These are phyloP conservation scores for Germaria angustata DNA, from an alignment of 2,888 invertebrate genomes.

Conservation along the genomic window DNA sequence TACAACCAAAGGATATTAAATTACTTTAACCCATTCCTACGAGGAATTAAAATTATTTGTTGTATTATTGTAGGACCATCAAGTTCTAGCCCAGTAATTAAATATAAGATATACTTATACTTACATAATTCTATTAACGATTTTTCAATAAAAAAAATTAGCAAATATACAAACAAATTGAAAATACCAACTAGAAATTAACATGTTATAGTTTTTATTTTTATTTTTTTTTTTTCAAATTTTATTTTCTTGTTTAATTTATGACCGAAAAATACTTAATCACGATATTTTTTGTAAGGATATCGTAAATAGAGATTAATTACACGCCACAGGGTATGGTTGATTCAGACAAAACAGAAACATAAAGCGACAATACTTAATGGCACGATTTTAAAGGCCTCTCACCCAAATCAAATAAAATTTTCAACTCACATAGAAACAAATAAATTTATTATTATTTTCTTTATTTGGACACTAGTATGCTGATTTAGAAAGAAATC, in stretches of 20 bases:
- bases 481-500: conserved; percentile 28
- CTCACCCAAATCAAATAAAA: conserved; percentile 57
- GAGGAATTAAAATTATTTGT: too few relatives aligned
- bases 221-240: not conserved
- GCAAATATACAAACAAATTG: not conserved
- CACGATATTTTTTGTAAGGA: conserved; percentile 64
- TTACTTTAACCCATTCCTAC: too few relatives aligned
- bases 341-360: conserved; percentile 37
- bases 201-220: conserved; percentile 44
- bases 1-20: too few relatives aligned
- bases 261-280: conserved; percentile 51
- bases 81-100: too few relatives aligned
- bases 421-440: conserved; percentile 1
- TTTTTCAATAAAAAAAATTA: too few relatives aligned
- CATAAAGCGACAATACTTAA: conserved; percentile 37
- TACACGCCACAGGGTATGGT: conserved; percentile 70
- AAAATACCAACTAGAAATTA: conserved; percentile 48
- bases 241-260: conserved; percentile 36
- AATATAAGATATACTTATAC: too few relatives aligned
- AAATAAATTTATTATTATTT: not conserved
- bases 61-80: too few relatives aligned
- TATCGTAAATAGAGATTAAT: conserved; percentile 69
- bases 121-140: too few relatives aligned
- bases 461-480: not conserved
- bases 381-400: conserved; percentile 62